These are phyloP conservation scores for Pantherophis vulpinus DNA, from an alignment of 2,797 vertebrate genomes.

Conservation along the genomic window DNA sequence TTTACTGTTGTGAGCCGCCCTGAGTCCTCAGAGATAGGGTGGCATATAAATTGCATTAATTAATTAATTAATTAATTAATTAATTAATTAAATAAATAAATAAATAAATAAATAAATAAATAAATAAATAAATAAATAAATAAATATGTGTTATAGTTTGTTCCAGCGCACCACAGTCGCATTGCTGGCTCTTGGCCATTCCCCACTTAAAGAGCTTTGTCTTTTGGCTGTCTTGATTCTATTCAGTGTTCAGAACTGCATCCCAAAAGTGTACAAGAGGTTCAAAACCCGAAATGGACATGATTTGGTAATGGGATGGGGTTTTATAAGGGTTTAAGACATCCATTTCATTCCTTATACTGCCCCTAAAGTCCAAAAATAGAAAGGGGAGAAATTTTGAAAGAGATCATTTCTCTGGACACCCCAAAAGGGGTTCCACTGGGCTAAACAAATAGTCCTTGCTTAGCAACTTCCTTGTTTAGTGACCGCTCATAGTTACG, in stretches of 20 bases:
- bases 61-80: too few species aligned
- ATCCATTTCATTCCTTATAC: too few species aligned
- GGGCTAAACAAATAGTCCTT: not conserved
- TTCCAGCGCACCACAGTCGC: not conserved
- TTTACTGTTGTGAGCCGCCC: too few species aligned
- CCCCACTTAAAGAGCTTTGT: not conserved
- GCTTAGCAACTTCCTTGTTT: not conserved
- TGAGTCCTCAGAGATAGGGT: too few species aligned
- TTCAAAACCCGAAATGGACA: not conserved
- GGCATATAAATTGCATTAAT: too few species aligned
- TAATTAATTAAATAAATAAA: too few species aligned
- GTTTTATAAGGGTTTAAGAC: too few species aligned
- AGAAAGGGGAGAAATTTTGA: not conserved
- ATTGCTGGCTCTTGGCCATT: not conserved
- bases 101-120: too few species aligned
- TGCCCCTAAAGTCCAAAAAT: not conserved
- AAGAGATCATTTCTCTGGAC: not conserved
- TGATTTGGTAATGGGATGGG: not conserved
- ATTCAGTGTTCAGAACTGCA: not conserved
- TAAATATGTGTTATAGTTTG: not conserved
- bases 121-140: too few species aligned
- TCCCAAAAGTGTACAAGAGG: not conserved
- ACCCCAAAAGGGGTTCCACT: not conserved
- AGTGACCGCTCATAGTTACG: rapidly evolving
- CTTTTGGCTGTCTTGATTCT: not conserved